These are phyloP conservation scores for Onychomys arenicola DNA, from an alignment of 2,797 vertebrate species.

Conservation along the genomic window DNA sequence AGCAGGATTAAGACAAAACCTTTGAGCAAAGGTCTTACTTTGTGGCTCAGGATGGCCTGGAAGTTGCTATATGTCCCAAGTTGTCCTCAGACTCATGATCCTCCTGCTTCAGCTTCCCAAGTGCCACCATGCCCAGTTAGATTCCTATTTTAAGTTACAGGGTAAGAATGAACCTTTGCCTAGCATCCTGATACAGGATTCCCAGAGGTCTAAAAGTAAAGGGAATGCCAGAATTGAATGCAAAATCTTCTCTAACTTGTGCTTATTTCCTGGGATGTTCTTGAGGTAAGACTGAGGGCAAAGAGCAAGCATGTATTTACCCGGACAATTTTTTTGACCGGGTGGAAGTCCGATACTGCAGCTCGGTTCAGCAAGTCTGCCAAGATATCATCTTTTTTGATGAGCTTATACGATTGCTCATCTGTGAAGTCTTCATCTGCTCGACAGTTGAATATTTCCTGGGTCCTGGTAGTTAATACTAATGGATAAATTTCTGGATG, in stretches of 20 bases:
- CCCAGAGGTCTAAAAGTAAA: background rate
- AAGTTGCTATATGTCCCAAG: background rate
- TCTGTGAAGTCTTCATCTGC: conserved; percentile 91
- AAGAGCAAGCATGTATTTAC: conserved; percentile 84
- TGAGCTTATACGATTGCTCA: conserved; percentile 91
- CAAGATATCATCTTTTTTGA: conserved; percentile 94
- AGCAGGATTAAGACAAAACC: background rate
- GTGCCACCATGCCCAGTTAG: background rate
- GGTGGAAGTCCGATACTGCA: conserved; percentile 95
- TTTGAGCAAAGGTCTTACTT: background rate
- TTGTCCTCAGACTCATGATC: background rate
- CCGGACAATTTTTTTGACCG: conserved; percentile 90
- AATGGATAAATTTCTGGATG: conserved; percentile 94
- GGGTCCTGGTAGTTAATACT: conserved; percentile 93
- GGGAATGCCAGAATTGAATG: background rate
- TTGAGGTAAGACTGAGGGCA: background rate
- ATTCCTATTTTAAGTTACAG: conserved; percentile 16
- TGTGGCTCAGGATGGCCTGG: background rate
- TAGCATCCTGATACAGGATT: background rate
- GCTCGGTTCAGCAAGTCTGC: conserved; percentile 93
- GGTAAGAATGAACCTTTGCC: background rate
- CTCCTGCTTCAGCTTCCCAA: background rate
- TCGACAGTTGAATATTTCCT: conserved; percentile 93
- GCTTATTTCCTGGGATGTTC: background rate
- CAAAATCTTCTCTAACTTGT: background rate